Evolutionary conservation across 2,797 vertebrate genomes (phyloP).

Genomic region (Champsocephalus esox): DNA sequence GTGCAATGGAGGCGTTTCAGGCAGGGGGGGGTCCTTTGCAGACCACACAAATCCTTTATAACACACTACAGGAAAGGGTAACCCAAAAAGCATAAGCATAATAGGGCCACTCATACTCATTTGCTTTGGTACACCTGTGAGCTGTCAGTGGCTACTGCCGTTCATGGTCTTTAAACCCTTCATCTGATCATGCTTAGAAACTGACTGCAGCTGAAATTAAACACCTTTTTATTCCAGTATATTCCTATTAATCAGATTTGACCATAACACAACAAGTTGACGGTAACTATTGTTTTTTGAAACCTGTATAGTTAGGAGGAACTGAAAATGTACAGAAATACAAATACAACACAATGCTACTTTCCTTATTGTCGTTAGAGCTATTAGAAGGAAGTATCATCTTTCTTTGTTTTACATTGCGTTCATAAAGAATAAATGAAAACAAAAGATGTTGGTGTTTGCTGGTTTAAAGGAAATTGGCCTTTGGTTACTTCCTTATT

Average conservation of each 20-base stretch:
- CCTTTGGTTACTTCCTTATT: background rate
- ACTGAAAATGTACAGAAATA: constrained; percentile 42
- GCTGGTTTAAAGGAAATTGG: background rate
- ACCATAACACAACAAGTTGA: background rate
- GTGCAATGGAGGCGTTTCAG: too few relatives aligned
- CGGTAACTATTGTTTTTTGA: constrained; percentile 14
- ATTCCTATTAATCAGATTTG: background rate
- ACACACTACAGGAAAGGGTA: too few relatives aligned
- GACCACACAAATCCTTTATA: too few relatives aligned
- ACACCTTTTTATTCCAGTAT: background rate
- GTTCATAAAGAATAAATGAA: background rate
- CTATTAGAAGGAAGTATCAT: constrained; percentile 23
- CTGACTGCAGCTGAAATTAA: background rate
- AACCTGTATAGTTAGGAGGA: constrained; percentile 8
- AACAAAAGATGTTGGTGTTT: background rate
- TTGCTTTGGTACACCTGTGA: too few relatives aligned
- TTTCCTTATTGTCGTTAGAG: background rate
- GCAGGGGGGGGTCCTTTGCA: too few relatives aligned
- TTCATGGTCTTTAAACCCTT: too few relatives aligned
- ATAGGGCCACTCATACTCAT: too few relatives aligned
- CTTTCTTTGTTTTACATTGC: background rate
- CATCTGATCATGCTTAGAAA: background rate
- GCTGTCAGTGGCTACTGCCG: too few relatives aligned
- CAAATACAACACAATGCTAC: constrained; percentile 12
- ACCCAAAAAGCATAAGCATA: too few relatives aligned